These are phyloP conservation scores for Spodoptera exigua DNA, from an alignment of 2,888 invertebrate genomes.

Conservation along the genomic window DNA sequence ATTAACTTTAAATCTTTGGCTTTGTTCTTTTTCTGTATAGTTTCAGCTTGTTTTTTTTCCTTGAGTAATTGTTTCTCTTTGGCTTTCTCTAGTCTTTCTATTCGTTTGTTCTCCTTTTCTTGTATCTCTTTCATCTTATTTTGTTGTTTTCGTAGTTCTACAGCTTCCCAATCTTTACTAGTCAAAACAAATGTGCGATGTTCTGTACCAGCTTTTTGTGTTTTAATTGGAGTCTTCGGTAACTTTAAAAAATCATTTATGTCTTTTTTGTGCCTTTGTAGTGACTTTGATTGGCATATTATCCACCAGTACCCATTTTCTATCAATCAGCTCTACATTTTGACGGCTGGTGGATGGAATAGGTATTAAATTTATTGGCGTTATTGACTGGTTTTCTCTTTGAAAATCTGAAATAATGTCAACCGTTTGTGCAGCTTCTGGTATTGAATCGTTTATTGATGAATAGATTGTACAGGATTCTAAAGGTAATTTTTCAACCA, in stretches of 20 bases:
- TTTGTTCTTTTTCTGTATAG: constrained; percentile 45
- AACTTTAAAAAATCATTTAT: constrained; percentile 50
- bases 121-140: constrained; percentile 50
- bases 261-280: constrained; percentile 43
- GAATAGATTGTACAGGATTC: constrained; percentile 35
- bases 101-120: constrained; percentile 48
- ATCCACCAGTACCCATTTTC: constrained; percentile 44
- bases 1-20: constrained; percentile 41
- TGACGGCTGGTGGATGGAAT: constrained; percentile 46
- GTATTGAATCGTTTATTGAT: constrained; percentile 39
- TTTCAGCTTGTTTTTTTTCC: constrained; percentile 49
- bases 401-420: constrained; percentile 33
- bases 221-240: constrained; percentile 49
- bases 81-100: constrained; percentile 47
- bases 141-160: constrained; percentile 53
- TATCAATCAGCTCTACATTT: constrained; percentile 47
- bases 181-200: constrained; percentile 51
- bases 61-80: constrained; percentile 41
- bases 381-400: constrained; percentile 35
- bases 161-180: constrained; percentile 51
- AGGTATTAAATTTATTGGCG: constrained; percentile 36
- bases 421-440: constrained; percentile 39
- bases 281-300: constrained; percentile 41
- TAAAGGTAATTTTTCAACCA: constrained; percentile 39
- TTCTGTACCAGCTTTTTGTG: constrained; percentile 44